A percentile compares a stretch with the other conserved stretches of the same genome.
Evolutionary conservation across 1,140 invertebrate species (phyloP).

Genomic region (Tetramorium alpestre): DNA sequence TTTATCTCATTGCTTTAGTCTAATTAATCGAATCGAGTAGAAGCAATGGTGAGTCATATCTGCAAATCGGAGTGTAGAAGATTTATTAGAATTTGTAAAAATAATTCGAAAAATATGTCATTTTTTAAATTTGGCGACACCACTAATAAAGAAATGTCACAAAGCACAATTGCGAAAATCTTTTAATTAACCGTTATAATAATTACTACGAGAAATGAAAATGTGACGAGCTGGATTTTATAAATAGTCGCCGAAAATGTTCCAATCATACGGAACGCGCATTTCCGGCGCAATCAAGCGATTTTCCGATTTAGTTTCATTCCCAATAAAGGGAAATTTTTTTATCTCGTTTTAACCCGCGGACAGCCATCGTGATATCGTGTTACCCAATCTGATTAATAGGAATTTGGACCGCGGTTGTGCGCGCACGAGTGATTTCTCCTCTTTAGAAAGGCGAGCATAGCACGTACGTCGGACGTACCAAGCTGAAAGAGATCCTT

Average conservation of each 20-base stretch:
- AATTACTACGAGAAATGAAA: neutral
- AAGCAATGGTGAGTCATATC: too few relatives aligned
- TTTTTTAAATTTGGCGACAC: neutral
- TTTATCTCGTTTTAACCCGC: slow-evolving; percentile 25
- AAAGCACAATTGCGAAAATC: neutral
- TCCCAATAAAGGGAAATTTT: slow-evolving; percentile 18
- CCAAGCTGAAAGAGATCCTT: slow-evolving; percentile 61
- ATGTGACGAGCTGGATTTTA: neutral
- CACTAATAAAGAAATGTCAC: neutral
- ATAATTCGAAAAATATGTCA: neutral
- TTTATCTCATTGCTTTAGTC: too few relatives aligned
- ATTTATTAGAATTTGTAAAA: neutral
- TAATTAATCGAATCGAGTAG: too few relatives aligned
- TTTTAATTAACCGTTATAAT: neutral
- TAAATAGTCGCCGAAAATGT: slow-evolving; percentile 22
- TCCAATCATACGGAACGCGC: neutral
- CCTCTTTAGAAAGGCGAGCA: slow-evolving; percentile 47
- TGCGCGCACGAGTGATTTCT: slow-evolving; percentile 63
- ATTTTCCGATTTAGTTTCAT: slow-evolving; percentile 25
- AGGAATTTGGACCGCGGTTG: slow-evolving; percentile 53
- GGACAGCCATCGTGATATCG: slow-evolving; percentile 62
- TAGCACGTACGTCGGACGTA: neutral
- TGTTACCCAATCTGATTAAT: slow-evolving; percentile 59
- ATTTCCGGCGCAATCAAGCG: slow-evolving; percentile 5
- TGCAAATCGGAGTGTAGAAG: too few relatives aligned